Conservation (phyloP, 2,888 invertebrate species). For the Cephus spinipes region DNA sequence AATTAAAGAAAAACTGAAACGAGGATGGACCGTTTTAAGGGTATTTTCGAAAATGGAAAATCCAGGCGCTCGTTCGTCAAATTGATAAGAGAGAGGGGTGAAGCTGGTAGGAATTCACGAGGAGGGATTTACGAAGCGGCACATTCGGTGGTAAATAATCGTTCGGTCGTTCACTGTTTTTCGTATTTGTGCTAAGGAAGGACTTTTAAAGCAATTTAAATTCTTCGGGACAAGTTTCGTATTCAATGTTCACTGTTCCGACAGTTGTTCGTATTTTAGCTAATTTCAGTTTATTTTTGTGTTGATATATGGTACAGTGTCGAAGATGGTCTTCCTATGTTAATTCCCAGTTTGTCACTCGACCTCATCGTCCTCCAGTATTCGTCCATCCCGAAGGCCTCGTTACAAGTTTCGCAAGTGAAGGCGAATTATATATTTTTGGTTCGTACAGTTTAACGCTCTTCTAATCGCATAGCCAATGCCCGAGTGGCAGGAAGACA, state of each 20-base stretch:
- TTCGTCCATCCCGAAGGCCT: background rate
- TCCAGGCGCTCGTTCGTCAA: background rate
- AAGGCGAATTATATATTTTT: background rate
- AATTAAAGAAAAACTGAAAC: background rate
- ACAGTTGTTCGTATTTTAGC: background rate
- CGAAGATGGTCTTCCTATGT: background rate
- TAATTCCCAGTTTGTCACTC: background rate
- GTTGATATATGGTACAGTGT: background rate
- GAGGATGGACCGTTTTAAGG: background rate
- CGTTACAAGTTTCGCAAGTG: no score
- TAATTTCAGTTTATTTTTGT: background rate
- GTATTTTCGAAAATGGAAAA: background rate
- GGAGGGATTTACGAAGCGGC: background rate
- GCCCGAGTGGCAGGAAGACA: background rate
- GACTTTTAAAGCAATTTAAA: background rate
- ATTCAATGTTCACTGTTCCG: constrained; percentile 37
- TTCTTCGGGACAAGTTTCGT: constrained; percentile 17
- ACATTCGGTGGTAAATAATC: background rate
- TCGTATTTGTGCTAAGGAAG: background rate
- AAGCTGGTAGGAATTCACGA: background rate
- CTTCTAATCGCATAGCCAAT: background rate
- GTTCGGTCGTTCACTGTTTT: background rate
- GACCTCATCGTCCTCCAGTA: constrained; percentile 10
- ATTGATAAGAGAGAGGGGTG: background rate
- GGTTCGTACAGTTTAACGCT: background rate